Base-by-base conservation (phyloP, 2,113 vertebrate genomes). In the Barnardius zonarius region DNA sequence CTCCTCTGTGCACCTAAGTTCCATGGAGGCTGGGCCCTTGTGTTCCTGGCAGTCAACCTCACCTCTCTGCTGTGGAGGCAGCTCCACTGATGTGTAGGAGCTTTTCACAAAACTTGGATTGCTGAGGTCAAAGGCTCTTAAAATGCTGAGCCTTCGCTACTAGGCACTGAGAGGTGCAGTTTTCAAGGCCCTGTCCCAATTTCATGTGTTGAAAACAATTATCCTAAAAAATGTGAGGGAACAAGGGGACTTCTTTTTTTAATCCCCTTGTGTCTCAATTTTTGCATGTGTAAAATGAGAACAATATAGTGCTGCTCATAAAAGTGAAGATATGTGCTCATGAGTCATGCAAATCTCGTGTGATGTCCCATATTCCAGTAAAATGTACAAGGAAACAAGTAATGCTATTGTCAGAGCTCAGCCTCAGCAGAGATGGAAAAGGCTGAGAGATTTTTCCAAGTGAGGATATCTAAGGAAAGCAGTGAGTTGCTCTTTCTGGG, bases 201-300 rank as follows among this genome's bases (percentile, higher is more conserved):
- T 82, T 87, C 23, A 4, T 16, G 23, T 46, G 17, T 41, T 19
- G 62, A 84, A 96, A 82, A 48, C 72, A 92, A 84, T 96, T 88
- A 89, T 75, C 73, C 33, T 37, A 75, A 96, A 96, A 95, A 95
- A 64, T 13, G 22, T 27, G 12, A 75, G 72, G 61, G 43, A 95
- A 92, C 39, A 92, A 93, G 92, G 52, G 35, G 39, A 23, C 4
- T 6, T 69, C 74, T 76, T 68, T 4, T 90, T 83, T 83, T 6
- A 92, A 61, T 92, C 51, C 54, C n/a, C 43, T 96, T 84, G 55
- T 77, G 84, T 92, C 94, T 95, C 84, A 72, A 89, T 95, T 95
- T 48, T 95, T 97, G 92, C 89, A 72, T 91, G 61, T 86, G 55
- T 91, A 95, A 96, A 93, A 82, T 2, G 48, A 91, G 86, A 96